A percentile compares a stretch with the other conserved stretches of the same genome.
These are phyloP conservation scores for Cotesia vestalis DNA, from an alignment of 1,140 invertebrate genomes.

Conservation along the genomic window DNA sequence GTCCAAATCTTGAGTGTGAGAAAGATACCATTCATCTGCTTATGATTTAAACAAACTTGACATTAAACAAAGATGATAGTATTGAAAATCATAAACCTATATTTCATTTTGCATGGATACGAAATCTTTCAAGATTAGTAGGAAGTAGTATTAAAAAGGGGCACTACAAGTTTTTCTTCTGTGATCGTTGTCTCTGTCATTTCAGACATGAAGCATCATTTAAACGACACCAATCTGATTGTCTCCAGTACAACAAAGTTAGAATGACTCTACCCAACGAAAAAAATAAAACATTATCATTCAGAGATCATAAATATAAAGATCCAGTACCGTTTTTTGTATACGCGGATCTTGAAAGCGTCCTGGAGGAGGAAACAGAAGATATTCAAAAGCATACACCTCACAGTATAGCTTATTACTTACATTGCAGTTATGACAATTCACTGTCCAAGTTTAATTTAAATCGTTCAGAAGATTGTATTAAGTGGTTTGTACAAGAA, in stretches of 20 bases:
- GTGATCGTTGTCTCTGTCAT: slow-evolving; percentile 24
- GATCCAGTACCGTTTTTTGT: neutral
- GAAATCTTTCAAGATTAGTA: slow-evolving; percentile 24
- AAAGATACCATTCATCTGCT: no score
- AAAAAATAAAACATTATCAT: slow-evolving; percentile 5
- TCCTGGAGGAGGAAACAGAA: slow-evolving; percentile 15
- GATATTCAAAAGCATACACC: no score
- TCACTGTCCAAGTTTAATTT: no score
- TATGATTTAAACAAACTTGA: no score
- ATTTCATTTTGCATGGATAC: slow-evolving; percentile 19
- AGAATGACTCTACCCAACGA: slow-evolving; percentile 6
- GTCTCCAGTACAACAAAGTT: neutral
- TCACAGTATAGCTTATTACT: no score
- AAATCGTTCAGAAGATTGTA: no score
- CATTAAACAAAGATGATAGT: neutral
- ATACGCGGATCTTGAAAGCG: slow-evolving; percentile 40
- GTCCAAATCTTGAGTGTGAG: no score
- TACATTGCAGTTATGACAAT: no score
- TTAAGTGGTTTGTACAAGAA: no score
- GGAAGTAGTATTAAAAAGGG: neutral
- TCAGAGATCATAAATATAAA: no score
- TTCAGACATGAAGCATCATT: neutral
- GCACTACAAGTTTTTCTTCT: neutral
- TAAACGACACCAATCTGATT: slow-evolving; percentile 13
- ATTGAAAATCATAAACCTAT: neutral